Base-by-base conservation (phyloP, 2,113 vertebrate genomes). In the Donacobius atricapilla region DNA sequence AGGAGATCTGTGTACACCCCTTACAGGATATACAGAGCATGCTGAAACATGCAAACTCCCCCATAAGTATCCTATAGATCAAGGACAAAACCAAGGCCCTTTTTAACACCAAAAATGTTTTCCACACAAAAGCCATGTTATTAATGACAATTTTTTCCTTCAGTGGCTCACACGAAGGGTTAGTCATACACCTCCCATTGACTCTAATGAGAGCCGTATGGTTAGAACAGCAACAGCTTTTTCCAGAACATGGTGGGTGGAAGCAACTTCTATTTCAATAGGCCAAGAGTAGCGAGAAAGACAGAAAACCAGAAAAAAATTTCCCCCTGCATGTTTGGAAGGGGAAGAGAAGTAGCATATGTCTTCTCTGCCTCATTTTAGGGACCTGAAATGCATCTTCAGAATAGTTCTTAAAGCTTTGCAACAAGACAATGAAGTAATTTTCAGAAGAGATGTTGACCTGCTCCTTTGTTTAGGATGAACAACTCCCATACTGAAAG, bases 221-320 rank as follows among this genome's bases (percentile, higher is more conserved):
- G 94, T 69, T 86, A 53, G 88, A 94, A 72, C 68, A 83, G 91
- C 47, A 89, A 94, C 77, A 70, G 89, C 71, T 90, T 87, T 93
- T 95, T 91, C 92, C 75, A 97, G 95, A 95, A 97, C 82, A 90
- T 77, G 60, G 92, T 97, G 96, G 93, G 90, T 89, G 93, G 92
- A 92, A 93, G 64, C 48, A 83, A 86, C 82, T 96, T 94, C 88
- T 96, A 91, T 94, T 96, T 95, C 83, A 95, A 95, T 71, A 83
- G 78, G 65, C 68, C 65, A 61, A 88, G 82, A 94, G 82, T 73
- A 80, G 91, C 0, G 1, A 91, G 53, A 95, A 91, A 91, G 70
- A 79, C n/a, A 83, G 69, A 95, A 95, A 85, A 78, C 6, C 31
- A 82, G 35, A 87, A 88, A 87, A 87, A 89, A 76, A 78, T 6